Conservation (phyloP, 1,140 invertebrate genomes). For the Megalopta genalis region DNA sequence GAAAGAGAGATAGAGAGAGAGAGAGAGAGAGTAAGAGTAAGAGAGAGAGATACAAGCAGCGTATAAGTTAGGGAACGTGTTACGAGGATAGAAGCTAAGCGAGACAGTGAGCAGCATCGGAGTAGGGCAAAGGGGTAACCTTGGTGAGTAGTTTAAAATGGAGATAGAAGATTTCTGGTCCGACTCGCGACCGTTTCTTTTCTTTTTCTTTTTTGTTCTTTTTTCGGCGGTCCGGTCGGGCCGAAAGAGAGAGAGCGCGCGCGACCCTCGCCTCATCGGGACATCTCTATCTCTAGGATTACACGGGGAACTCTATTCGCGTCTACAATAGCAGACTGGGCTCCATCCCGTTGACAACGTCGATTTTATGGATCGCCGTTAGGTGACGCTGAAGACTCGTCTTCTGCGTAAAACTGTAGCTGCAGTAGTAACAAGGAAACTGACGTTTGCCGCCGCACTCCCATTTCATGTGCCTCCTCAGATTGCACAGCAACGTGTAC, state of each 20-base stretch:
- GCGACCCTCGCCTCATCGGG: no score
- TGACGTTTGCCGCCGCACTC: conserved; percentile 75
- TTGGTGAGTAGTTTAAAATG: neutral
- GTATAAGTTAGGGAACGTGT: neutral
- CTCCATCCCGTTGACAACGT: conserved; percentile 30
- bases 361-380: conserved; percentile 63
- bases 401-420: conserved; percentile 74
- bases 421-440: conserved; percentile 73
- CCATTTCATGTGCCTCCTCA: conserved; percentile 71
- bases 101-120: neutral
- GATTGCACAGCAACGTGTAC: conserved; percentile 72
- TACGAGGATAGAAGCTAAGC: conserved; percentile 13
- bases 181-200: no score
- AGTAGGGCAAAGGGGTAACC: neutral
- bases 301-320: no score
- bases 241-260: no score
- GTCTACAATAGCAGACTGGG: conserved; percentile 38
- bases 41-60: neutral
- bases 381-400: conserved; percentile 72
- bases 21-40: no score
- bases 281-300: no score
- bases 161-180: neutral
- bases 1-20: no score
- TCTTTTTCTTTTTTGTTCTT: no score
- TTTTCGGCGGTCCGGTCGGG: no score